Evolutionary conservation across 2,888 invertebrate species (phyloP).

Genomic region (Doris montereyensis): DNA sequence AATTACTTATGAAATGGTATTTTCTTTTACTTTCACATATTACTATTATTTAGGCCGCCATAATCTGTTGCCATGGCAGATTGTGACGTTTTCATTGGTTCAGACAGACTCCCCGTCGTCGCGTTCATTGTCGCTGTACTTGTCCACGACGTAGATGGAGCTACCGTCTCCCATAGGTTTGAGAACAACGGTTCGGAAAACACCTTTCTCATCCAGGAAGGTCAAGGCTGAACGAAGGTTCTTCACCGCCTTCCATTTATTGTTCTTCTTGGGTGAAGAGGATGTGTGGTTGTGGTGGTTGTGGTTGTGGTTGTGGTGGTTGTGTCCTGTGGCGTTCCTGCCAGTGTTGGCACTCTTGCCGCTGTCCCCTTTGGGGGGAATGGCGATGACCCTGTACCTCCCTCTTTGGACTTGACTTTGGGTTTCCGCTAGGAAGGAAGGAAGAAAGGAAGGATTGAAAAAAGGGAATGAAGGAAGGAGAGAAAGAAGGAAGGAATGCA

Average conservation of each 20-base stretch:
- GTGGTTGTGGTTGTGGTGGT: not conserved
- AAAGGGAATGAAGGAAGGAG: not conserved
- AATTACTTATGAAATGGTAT: too few relatives aligned
- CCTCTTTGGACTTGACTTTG: too few relatives aligned
- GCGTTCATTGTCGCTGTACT: not conserved
- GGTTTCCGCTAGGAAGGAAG: too few relatives aligned
- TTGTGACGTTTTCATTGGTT: too few relatives aligned
- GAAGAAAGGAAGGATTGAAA: not conserved
- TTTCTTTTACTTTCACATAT: too few relatives aligned
- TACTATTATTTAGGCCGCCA: too few relatives aligned
- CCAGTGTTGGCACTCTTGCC: not conserved
- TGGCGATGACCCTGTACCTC: not conserved
- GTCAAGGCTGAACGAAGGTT: constrained; percentile 40
- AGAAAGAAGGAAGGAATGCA: not conserved
- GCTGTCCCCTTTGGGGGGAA: not conserved
- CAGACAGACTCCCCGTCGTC: too few relatives aligned
- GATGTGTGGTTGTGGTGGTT: not conserved
- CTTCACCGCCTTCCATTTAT: constrained; percentile 43
- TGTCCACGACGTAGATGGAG: constrained; percentile 2
- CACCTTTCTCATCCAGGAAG: constrained; percentile 41
- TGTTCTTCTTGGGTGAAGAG: constrained; percentile 25
- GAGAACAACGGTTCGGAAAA: constrained; percentile 41
- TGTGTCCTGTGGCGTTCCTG: not conserved
- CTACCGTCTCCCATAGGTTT: constrained; percentile 27
- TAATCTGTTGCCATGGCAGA: too few relatives aligned